Base-by-base conservation (phyloP, 1,140 invertebrate species). In the Drosophila varians region DNA sequence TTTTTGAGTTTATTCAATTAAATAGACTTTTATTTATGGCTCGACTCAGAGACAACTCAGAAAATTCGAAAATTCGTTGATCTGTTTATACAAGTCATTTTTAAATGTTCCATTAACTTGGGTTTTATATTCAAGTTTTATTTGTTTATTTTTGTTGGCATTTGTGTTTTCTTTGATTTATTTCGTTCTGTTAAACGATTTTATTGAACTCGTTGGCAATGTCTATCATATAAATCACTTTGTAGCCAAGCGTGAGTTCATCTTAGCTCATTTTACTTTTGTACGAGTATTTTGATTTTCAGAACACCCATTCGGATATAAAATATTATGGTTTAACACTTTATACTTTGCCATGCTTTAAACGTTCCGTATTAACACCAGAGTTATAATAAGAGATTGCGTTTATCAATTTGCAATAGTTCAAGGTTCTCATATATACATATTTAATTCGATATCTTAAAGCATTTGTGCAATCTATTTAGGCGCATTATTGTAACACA, bases 341-440 rank as follows among this genome's bases (percentile, higher is more conserved):
- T 66, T 56, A 68, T 83, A 55, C 60, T 72, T 86, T 87, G 82
- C 80, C 55, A 66, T 87, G 80, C 80, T 87, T 82, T 82, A 47
- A 70, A 74, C 64, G 68, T 87, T 87, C 58, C 49, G 62, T 73
- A 77, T 82, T 87, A 77, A 87, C 56, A 86, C 56, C 49, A 86
- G 56, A 80, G 54, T 53, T 86, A 73, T 66, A 28, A 71, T 60
- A 51, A 46, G 53, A 76, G 65, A 77, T 74, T 79, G 57, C 75
- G 75, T 86, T 79, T 75, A 47, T 61, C 42, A 71, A 68, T 69
- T 84, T 84, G 53, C 73, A 68, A 74, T 82, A 77, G 73, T 87
- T 87, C 54, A 77, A 73, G 66, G 52, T 66, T 80, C 25, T 36
- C 28, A 48, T 73, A 21, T 4, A 21, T 21, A 49, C 69, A 74